These are phyloP conservation scores for Archaeoteleia sp. DNA, from an alignment of 2,888 invertebrate genomes.

Conservation along the genomic window DNA sequence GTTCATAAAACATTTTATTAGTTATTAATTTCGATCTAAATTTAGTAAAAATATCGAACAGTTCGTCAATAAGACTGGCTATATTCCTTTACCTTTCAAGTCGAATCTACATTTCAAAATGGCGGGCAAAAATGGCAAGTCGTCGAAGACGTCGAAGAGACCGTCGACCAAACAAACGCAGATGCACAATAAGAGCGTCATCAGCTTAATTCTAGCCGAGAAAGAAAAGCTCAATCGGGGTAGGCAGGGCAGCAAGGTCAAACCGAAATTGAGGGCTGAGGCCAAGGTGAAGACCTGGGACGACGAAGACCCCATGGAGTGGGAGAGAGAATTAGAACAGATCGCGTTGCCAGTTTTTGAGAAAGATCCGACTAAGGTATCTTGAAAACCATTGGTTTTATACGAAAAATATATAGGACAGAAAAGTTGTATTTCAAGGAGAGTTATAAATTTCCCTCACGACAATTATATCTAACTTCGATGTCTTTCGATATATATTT, in stretches of 20 bases:
- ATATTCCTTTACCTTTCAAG: constrained; percentile 64
- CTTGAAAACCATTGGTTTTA: no score
- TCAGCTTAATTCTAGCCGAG: constrained; percentile 71
- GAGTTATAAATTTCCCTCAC: no score
- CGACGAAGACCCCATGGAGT: constrained; percentile 77
- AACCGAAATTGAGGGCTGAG: constrained; percentile 84
- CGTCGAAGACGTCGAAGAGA: constrained; percentile 64
- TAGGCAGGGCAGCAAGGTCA: constrained; percentile 79
- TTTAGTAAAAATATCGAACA: constrained; percentile 51
- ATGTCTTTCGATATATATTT: no score
- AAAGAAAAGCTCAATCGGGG: constrained; percentile 69
- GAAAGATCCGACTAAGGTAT: not conserved
- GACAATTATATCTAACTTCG: no score
- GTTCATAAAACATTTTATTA: no score
- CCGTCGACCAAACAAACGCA: constrained; percentile 68
- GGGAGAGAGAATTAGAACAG: constrained; percentile 50
- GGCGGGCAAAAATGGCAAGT: constrained; percentile 60
- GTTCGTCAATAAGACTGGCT: constrained; percentile 63
- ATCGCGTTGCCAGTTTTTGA: constrained; percentile 1
- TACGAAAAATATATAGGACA: no score
- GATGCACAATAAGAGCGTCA: constrained; percentile 69
- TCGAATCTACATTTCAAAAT: constrained; percentile 60
- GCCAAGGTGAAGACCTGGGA: constrained; percentile 80
- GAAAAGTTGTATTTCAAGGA: no score
- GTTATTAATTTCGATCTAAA: no score